These are phyloP conservation scores for Camelus dromedarius DNA, from an alignment of 2,113 vertebrate species.

Conservation along the genomic window DNA sequence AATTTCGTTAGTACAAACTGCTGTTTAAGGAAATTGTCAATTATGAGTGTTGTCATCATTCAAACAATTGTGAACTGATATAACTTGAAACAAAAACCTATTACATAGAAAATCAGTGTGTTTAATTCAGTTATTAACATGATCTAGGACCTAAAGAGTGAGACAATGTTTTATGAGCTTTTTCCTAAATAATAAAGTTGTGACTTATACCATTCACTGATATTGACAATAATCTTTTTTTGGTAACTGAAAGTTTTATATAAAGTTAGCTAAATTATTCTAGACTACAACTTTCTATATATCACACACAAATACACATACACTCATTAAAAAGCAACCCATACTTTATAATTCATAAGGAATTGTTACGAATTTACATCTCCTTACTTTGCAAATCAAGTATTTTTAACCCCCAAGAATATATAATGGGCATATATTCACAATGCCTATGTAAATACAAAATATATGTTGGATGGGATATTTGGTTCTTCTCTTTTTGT, in stretches of 20 bases:
- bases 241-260: not conserved
- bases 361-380: not conserved
- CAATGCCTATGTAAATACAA: not conserved
- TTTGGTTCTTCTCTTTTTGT: not conserved
- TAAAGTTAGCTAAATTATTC: not conserved
- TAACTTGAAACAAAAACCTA: not conserved
- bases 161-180: not conserved
- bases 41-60: not conserved
- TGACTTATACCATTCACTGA: not conserved
- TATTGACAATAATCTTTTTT: not conserved
- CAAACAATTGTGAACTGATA: not conserved
- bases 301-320: not conserved
- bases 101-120: not conserved
- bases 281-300: not conserved
- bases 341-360: not conserved
- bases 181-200: not conserved
- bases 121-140: conserved; percentile 10
- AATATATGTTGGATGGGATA: not conserved
- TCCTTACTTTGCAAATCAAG: not conserved
- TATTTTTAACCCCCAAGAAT: not conserved
- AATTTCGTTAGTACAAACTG: not conserved
- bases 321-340: not conserved
- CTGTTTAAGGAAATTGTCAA: not conserved
- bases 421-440: not conserved
- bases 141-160: not conserved